Evolutionary conservation across 2,888 invertebrate genomes (phyloP).

Genomic region (Eilema depressum): DNA sequence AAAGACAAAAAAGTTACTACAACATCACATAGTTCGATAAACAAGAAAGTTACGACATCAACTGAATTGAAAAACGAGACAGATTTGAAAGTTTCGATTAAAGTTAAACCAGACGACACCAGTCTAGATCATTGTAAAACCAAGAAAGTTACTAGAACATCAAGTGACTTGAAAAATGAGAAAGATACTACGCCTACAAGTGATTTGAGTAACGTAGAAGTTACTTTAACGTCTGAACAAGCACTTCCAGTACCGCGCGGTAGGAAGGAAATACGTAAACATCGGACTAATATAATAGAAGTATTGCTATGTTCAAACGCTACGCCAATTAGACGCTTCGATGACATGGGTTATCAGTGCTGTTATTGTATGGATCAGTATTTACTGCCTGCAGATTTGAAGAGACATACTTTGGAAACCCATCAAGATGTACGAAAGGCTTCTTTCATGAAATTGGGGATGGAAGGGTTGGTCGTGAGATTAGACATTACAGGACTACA

Average conservation of each 20-base stretch:
- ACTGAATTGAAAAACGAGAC: not conserved
- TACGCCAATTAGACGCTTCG: slow-evolving; percentile 65
- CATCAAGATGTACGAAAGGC: not conserved
- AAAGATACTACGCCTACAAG: not conserved
- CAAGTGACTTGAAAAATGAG: not conserved
- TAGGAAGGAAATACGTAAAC: slow-evolving; percentile 10
- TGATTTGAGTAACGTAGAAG: too few species aligned
- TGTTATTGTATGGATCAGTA: slow-evolving; percentile 65
- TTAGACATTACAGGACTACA: slow-evolving; percentile 52
- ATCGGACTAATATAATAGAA: slow-evolving; percentile 20
- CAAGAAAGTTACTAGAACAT: not conserved
- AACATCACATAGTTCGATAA: too few species aligned
- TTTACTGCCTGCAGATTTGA: slow-evolving; percentile 62
- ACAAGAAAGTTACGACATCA: not conserved
- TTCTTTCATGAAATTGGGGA: not conserved
- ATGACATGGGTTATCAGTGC: slow-evolving; percentile 66
- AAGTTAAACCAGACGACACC: not conserved
- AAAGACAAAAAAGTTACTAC: not conserved
- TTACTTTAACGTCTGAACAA: not conserved
- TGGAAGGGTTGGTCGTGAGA: slow-evolving; percentile 50
- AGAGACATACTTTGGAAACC: slow-evolving; percentile 44
- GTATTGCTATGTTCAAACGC: slow-evolving; percentile 62
- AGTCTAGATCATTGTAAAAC: not conserved
- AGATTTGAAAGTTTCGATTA: not conserved
- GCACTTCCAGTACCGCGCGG: not conserved